These are phyloP conservation scores for Melanotus villosus DNA, from an alignment of 2,888 invertebrate species.

Conservation along the genomic window DNA sequence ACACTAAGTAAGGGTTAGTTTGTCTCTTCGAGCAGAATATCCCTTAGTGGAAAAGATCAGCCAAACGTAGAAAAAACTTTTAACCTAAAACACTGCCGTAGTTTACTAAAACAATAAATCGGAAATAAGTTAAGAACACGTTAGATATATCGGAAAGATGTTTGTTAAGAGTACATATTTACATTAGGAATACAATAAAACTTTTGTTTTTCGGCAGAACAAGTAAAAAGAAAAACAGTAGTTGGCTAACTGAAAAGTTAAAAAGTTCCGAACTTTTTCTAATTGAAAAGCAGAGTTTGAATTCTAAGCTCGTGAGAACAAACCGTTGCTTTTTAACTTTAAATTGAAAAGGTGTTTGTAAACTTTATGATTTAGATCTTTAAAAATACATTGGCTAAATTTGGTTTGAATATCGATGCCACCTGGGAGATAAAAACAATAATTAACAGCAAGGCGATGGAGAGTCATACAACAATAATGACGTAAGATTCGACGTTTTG, in stretches of 20 bases:
- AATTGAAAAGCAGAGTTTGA: no score
- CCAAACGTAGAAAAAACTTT: neutral
- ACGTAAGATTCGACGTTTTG: no score
- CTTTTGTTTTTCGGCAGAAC: neutral
- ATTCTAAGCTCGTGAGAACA: no score
- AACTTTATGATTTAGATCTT: no score
- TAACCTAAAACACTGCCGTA: neutral
- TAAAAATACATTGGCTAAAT: no score
- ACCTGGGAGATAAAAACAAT: no score
- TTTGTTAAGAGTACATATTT: constrained; percentile 6
- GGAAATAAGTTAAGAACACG: neutral
- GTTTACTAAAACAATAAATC: constrained; percentile 2
- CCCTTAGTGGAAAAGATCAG: neutral
- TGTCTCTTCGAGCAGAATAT: neutral
- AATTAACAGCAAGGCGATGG: no score
- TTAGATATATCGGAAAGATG: neutral
- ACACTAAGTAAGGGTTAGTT: neutral
- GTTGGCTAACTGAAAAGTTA: neutral
- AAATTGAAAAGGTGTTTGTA: neutral
- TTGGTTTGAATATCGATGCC: no score
- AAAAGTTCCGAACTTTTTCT: no score
- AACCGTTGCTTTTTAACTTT: neutral
- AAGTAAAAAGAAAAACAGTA: neutral
- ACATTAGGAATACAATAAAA: constrained; percentile 5
- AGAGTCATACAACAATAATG: no score